phyloP scores from a whole-genome alignment of 2,888 invertebrate species.

The Rambutsinella grinnellia region DNA sequence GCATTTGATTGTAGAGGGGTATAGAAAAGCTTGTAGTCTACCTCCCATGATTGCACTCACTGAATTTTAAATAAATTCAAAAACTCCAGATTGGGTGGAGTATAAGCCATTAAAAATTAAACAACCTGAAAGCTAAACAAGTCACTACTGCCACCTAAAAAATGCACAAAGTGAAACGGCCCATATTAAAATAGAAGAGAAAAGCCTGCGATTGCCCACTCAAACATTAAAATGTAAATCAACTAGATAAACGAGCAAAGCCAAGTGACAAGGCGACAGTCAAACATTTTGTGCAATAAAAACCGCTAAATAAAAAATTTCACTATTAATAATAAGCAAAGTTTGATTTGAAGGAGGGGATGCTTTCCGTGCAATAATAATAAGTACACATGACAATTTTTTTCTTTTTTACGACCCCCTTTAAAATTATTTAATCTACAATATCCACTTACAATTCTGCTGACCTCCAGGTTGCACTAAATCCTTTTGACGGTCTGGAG shows the following conservation, averaged over 20 bases:
- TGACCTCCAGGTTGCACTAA: constrained; percentile 51
- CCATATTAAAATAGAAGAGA: no score
- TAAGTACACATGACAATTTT: constrained; percentile 33
- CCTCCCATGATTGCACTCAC: constrained; percentile 56
- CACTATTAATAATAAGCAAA: background rate
- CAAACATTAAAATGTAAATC: no score
- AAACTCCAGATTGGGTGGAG: constrained; percentile 55
- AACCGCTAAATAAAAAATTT: background rate
- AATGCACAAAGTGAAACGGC: no score
- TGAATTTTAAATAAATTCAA: constrained; percentile 59
- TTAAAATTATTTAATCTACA: background rate
- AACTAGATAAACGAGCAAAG: no score
- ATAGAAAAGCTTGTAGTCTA: constrained; percentile 12
- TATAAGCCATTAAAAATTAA: constrained; percentile 51
- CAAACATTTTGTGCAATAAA: background rate
- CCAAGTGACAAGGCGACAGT: background rate
- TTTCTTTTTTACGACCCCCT: background rate
- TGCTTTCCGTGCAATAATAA: constrained; percentile 38
- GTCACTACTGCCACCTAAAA: background rate
- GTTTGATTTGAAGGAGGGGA: background rate
- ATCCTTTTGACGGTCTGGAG: constrained; percentile 16
- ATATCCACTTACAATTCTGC: constrained; percentile 38
- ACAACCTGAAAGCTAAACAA: constrained; percentile 39
- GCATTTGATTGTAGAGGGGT: constrained; percentile 44
- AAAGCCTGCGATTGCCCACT: no score